Percentiles rank a stretch among this genome's conserved stretches.
phyloP scores from a whole-genome alignment of 1,140 invertebrate genomes.

The Pollicipes pollicipes region DNA sequence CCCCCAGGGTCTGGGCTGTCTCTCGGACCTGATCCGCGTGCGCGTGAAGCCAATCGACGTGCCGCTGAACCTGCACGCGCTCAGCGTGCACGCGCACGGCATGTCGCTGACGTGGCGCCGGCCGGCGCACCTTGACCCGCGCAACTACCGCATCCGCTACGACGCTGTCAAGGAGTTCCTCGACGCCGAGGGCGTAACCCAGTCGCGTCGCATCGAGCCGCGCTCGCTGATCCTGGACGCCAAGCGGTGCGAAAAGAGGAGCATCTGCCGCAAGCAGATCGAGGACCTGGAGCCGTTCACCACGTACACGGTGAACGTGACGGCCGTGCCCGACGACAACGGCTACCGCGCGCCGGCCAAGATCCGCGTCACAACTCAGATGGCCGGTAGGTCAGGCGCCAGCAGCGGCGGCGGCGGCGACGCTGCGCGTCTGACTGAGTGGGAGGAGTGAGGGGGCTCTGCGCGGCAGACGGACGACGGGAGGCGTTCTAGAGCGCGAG shows the following conservation, averaged over 20 bases:
- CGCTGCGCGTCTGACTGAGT: too few species aligned
- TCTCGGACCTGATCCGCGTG: constrained; percentile 51
- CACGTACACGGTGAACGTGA: constrained; percentile 85
- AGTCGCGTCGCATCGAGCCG: constrained; percentile 60
- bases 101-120: constrained; percentile 82
- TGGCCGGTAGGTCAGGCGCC: constrained; percentile 39
- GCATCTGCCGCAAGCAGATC: constrained; percentile 43
- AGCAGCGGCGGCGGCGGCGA: too few species aligned
- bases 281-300: constrained; percentile 82
- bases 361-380: constrained; percentile 87
- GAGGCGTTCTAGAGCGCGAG: too few species aligned
- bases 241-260: constrained; percentile 31
- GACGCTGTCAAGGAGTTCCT: constrained; percentile 88
- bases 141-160: constrained; percentile 74
- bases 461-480: too few species aligned
- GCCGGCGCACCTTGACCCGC: constrained; percentile 73
- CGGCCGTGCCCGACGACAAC: constrained; percentile 64
- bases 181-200: constrained; percentile 79
- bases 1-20: constrained; percentile 29
- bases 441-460: too few species aligned
- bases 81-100: constrained; percentile 70
- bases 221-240: constrained; percentile 51
- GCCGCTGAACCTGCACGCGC: constrained; percentile 62
- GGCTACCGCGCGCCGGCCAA: constrained; percentile 73
- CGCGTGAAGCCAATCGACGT: constrained; percentile 82